Evolutionary conservation across 2,797 vertebrate species (phyloP).

Genomic region (Champsocephalus gunnari): DNA sequence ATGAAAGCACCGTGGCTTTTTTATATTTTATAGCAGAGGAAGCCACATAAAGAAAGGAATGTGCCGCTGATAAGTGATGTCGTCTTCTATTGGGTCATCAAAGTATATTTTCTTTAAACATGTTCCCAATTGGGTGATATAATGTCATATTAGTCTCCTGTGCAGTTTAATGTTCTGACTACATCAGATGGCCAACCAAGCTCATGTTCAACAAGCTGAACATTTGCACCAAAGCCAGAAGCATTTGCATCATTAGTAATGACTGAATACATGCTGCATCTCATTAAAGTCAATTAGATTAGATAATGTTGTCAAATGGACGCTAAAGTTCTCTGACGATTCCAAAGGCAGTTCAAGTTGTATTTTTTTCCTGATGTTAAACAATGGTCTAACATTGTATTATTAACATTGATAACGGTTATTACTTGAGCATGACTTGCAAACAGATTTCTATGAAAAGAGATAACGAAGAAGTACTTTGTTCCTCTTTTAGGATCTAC

Average conservation of each 20-base stretch:
- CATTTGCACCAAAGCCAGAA: conserved; percentile 28
- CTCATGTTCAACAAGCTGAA: conserved; percentile 42
- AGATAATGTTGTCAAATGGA: conserved; percentile 10
- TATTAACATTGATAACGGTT: background rate
- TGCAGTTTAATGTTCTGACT: conserved; percentile 9
- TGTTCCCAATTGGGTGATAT: conserved; percentile 4
- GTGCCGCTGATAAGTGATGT: conserved; percentile 15
- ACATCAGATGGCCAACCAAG: conserved; percentile 13
- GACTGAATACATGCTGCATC: conserved; percentile 12
- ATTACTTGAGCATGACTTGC: conserved; percentile 19
- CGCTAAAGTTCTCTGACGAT: conserved; percentile 9
- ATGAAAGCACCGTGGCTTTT: conserved; percentile 21
- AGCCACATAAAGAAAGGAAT: background rate
- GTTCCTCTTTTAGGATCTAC: conserved; percentile 18
- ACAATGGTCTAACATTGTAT: too few species aligned
- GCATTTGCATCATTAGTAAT: background rate
- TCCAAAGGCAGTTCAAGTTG: background rate
- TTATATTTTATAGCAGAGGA: conserved; percentile 34
- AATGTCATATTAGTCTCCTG: conserved; percentile 15
- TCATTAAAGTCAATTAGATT: conserved; percentile 20
- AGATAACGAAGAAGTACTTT: conserved; percentile 3
- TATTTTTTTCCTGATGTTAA: too few species aligned
- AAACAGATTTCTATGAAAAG: conserved; percentile 1
- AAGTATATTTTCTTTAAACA: conserved; percentile 8
- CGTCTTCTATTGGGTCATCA: conserved; percentile 6